Base-by-base conservation (phyloP, 2,113 vertebrate genomes). In the Oryzias javanicus region DNA sequence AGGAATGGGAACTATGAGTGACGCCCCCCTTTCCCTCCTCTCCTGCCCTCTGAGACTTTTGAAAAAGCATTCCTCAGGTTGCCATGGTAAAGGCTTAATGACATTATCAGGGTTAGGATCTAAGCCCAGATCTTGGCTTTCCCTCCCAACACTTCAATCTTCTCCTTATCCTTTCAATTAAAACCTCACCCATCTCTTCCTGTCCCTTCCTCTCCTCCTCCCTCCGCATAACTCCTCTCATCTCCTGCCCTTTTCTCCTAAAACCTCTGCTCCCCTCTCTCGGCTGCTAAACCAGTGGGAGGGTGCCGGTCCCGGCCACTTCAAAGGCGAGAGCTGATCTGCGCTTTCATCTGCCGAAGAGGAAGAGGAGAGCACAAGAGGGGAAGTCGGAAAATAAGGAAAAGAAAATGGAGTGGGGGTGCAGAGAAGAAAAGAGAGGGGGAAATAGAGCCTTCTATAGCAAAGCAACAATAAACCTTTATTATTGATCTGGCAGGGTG, bases 11-110 rank as follows among this genome's bases (percentile, higher is more conserved):
- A 15, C 44, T 47, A 8, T 52, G 41, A 25, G 41, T 42, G n/a
- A 68, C 17, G 22, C 65, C 65, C 52, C 42, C 47, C 49, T 52
- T 42, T 51, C 57, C 24, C 27, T 65, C 52, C 54, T 69, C 52
- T 51, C 67, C 5, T n/a, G 63, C 59, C 29, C 45, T 27, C 18
- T 56, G 64, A 44, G 20, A 76, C 72, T 19, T 68, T 85, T 79
- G 25, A 81, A 82, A 83, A 82, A 69, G 74, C 88, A 88, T 86
- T 89, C 84, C 77, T 80, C 82, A 84, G 78, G 88, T 89, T 88
- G 84, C 81, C 82, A 89, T 89, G 86, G 86, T 55, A 64, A 88
- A 81, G 29, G 48, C 71, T 76, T 82, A 80, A 83, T 88, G 79
- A 88, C 82, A 84, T 88, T 67, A 84, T 84, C 69, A 60, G 70